These are phyloP conservation scores for Semibalanus balanoides DNA, from an alignment of 1,140 invertebrate species.

Conservation along the genomic window DNA sequence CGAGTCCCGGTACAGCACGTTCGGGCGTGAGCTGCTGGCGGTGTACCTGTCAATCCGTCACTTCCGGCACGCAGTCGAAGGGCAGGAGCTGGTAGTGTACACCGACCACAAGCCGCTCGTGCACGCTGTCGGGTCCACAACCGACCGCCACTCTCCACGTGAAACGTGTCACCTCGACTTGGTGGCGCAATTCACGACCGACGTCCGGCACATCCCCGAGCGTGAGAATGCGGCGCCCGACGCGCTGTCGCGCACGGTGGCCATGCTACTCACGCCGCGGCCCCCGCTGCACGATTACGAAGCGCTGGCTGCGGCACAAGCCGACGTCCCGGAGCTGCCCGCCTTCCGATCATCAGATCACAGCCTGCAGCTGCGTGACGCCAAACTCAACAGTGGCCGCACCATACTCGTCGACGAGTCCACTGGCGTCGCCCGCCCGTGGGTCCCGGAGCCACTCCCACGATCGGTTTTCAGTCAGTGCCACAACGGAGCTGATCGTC, in stretches of 20 bases:
- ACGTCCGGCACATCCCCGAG: conserved; percentile 28
- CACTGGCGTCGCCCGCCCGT: conserved; percentile 9
- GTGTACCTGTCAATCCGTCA: conserved; percentile 22
- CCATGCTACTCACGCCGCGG: no score
- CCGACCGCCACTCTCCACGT: conserved; percentile 17
- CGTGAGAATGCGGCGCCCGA: conserved; percentile 22
- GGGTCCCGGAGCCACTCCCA: conserved; percentile 4
- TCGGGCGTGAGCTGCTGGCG: conserved; percentile 22
- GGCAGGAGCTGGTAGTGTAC: conserved; percentile 21
- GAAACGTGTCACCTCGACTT: conserved; percentile 25
- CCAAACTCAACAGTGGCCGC: no score
- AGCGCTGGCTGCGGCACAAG: no score
- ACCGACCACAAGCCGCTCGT: conserved; percentile 26
- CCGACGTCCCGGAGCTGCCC: no score
- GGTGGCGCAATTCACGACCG: conserved; percentile 28
- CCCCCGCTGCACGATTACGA: no score
- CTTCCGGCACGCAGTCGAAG: conserved; percentile 25
- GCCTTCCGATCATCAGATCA: no score
- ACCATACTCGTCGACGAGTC: conserved; percentile 12
- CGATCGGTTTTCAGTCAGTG: conserved; percentile 8
- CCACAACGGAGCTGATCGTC: neutral
- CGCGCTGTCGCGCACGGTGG: conserved; percentile 12
- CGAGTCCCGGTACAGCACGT: conserved; percentile 20
- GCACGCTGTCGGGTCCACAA: conserved; percentile 17
- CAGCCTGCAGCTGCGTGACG: no score